phyloP scores from a whole-genome alignment of 2,113 vertebrate species.

The Ivindomyrus marchei region DNA sequence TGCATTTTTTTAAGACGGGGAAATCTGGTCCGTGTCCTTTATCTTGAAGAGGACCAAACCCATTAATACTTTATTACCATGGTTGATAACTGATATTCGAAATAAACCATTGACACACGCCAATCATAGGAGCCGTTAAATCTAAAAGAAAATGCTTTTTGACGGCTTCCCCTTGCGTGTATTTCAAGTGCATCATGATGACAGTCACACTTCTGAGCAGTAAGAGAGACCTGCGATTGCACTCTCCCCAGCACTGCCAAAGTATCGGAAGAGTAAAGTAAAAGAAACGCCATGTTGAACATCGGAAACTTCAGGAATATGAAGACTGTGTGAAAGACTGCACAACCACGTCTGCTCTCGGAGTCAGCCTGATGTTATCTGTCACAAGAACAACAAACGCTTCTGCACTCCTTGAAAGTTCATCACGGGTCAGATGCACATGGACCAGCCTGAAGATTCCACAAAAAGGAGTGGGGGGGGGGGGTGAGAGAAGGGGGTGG shows the following conservation, averaged over 20 bases:
- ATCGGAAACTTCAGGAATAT: not conserved
- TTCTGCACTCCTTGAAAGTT: slow-evolving; percentile 19
- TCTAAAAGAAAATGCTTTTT: not conserved
- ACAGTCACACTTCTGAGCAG: not conserved
- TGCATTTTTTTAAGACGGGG: slow-evolving; percentile 12
- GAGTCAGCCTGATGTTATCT: slow-evolving; percentile 44
- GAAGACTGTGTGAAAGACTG: not conserved
- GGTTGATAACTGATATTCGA: not conserved
- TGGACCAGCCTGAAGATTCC: slow-evolving; percentile 23
- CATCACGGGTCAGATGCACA: slow-evolving; percentile 27
- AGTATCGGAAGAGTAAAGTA: not conserved
- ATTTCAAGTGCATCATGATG: not conserved
- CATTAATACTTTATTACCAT: slow-evolving; percentile 7
- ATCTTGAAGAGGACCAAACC: not conserved
- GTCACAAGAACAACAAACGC: slow-evolving; percentile 33
- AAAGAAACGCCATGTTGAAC: not conserved
- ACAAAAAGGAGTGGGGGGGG: not conserved
- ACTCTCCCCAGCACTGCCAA: not conserved
- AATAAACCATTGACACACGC: not conserved
- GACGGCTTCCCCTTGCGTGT: not conserved
- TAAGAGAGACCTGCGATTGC: not conserved
- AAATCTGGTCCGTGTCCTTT: not conserved
- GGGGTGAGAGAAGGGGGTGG: not conserved
- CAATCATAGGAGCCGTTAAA: not conserved
- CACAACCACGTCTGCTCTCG: not conserved